Base-by-base conservation (phyloP, 2,113 vertebrate species). In the Paraplagusia blochii region DNA sequence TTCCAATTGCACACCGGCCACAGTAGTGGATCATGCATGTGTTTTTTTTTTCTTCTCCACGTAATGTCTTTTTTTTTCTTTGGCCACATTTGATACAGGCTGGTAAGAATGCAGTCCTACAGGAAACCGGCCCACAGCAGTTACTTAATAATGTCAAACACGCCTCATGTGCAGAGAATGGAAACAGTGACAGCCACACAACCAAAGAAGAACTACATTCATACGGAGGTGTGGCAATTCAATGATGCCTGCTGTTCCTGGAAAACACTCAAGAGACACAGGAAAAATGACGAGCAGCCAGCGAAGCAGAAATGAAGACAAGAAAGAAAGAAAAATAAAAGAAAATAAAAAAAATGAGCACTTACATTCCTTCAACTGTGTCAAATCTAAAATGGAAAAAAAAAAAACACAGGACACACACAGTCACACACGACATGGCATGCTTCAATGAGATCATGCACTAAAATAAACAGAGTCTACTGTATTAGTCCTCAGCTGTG, bases 291-390 rank as follows among this genome's bases (percentile, higher is more conserved):
- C 34, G 9, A 47, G 44, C 63, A 72, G 69, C 38, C 42, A 40
- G 51, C 3, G 11, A 39, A 16, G 48, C 34, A 48, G 34, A 40
- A 14, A 0, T 29, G 35, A 66, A 17, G 43, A 36, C 52, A 13
- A 43, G 9, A 17, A 59, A 13, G 40, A 18, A 50, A 13, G 38
- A 19, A 81, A 87, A 89, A 66, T 69, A 19, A 60, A 18, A n/a
- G n/a, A 64, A 42, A 13, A 82, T 40, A 81, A 66, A 64, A 52
- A 72, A 76, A 76, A 91, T 84, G 79, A 92, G 89, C 93, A 94
- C 93, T 95, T 96, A 95, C 92, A 95, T 95, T 93, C 94, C 92
- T 91, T 95, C 93, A 93, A 92, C 92, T 89, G 92, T 91, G 88
- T 95, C 92, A 92, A 79, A 85, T 94, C 94, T 96, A 95, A 92